phyloP scores from a whole-genome alignment of 2,797 vertebrate genomes.

The Sebastes vulpes region DNA sequence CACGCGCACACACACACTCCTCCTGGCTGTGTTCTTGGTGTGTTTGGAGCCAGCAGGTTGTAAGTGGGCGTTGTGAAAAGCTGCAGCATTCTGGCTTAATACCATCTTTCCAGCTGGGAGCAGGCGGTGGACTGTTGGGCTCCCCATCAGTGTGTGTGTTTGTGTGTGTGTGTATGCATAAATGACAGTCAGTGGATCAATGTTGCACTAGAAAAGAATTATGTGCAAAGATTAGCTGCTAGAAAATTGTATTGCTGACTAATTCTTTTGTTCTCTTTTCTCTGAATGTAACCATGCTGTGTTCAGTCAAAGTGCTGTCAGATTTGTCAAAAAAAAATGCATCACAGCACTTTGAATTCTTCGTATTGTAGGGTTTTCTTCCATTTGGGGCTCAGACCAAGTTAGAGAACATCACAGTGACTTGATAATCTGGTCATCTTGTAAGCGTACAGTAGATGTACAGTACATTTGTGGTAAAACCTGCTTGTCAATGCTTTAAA shows the following conservation, averaged over 20 bases:
- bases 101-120: constrained; percentile 64
- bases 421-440: background rate
- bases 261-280: background rate
- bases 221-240: constrained; percentile 8
- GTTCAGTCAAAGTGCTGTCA: background rate
- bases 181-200: constrained; percentile 27
- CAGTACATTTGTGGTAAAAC: background rate
- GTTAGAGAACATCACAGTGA: background rate
- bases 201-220: constrained; percentile 2
- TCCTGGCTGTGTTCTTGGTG: constrained; percentile 39
- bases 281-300: constrained; percentile 1
- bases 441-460: background rate
- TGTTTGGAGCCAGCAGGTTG: constrained; percentile 68
- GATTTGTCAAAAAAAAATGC: background rate
- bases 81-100: constrained; percentile 67
- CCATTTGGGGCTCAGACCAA: background rate
- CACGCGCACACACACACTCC: background rate
- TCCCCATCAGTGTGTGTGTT: background rate
- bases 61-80: constrained; percentile 74
- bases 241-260: background rate
- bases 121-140: constrained; percentile 38
- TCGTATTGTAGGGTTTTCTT: background rate
- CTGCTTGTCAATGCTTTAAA: background rate
- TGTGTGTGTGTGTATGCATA: background rate
- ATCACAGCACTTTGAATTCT: background rate